Evolutionary conservation across 2,888 invertebrate species (phyloP).

Genomic region (Lordiphosa andalusiaca): DNA sequence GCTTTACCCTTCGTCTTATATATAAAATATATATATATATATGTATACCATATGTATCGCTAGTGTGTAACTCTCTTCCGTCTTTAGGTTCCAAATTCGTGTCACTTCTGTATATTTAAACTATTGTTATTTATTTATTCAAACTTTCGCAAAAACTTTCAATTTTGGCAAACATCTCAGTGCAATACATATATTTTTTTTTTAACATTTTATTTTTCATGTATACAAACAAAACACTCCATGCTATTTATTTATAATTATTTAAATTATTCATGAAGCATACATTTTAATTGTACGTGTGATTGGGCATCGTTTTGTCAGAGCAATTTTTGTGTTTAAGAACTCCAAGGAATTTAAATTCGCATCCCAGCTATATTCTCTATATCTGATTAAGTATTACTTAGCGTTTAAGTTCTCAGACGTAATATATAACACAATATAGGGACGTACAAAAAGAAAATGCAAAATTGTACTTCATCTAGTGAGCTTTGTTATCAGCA

Average conservation of each 20-base stretch:
- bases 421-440: neutral
- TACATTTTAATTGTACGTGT: slow-evolving; percentile 6
- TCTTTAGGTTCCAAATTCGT: slow-evolving; percentile 26
- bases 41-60: slow-evolving; percentile 12
- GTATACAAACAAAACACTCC: slow-evolving; percentile 26
- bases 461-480: too few species aligned
- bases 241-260: slow-evolving; percentile 49
- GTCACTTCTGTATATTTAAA: slow-evolving; percentile 39
- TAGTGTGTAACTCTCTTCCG: slow-evolving; percentile 7
- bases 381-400: slow-evolving; percentile 76
- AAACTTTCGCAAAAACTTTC: slow-evolving; percentile 22
- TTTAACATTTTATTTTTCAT: slow-evolving; percentile 15
- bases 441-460: too few species aligned
- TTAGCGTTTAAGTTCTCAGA: slow-evolving; percentile 48
- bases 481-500: too few species aligned
- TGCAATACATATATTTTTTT: slow-evolving; percentile 46
- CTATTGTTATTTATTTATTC: slow-evolving; percentile 54
- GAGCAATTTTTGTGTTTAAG: slow-evolving; percentile 22
- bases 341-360: slow-evolving; percentile 46
- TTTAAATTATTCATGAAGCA: slow-evolving; percentile 27
- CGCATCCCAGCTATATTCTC: slow-evolving; percentile 29
- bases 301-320: too few species aligned
- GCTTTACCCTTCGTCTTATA: slow-evolving; percentile 4
- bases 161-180: slow-evolving; percentile 49
- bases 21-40: slow-evolving; percentile 5